Percentiles rank a stretch among this genome's conserved stretches.
These are phyloP conservation scores for Chionodraco myersi DNA, from an alignment of 2,113 vertebrate genomes.

Conservation along the genomic window DNA sequence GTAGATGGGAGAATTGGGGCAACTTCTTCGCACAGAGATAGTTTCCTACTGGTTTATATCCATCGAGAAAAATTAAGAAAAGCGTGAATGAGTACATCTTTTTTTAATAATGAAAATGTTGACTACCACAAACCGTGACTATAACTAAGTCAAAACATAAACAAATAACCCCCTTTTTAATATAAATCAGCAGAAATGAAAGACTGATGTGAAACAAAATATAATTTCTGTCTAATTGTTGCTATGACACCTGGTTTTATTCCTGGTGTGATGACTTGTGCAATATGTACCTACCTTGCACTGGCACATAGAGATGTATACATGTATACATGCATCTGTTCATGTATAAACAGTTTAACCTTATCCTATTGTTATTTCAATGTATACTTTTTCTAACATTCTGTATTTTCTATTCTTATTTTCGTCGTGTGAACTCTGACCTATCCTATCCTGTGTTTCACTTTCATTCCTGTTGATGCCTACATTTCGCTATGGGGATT, in stretches of 20 bases:
- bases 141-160: not conserved
- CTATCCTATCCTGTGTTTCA: too few relatives aligned
- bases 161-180: not conserved
- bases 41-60: not conserved
- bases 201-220: not conserved
- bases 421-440: too few relatives aligned
- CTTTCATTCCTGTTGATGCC: too few relatives aligned
- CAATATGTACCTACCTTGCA: not conserved
- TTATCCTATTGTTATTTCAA: too few relatives aligned
- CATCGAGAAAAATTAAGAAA: not conserved
- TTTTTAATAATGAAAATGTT: not conserved
- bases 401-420: too few relatives aligned
- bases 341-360: too few relatives aligned
- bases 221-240: not conserved
- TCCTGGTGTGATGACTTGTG: not conserved
- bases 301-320: too few relatives aligned
- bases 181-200: not conserved
- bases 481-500: too few relatives aligned
- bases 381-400: too few relatives aligned
- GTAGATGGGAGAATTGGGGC: not conserved
- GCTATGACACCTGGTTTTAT: not conserved
- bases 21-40: not conserved
- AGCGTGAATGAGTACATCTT: constrained; percentile 3
- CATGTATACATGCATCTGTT: too few relatives aligned
- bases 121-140: not conserved